These are phyloP conservation scores for Actinia tenebrosa DNA, from an alignment of 64 coral and sea anemone genomes.

Conservation along the genomic window DNA sequence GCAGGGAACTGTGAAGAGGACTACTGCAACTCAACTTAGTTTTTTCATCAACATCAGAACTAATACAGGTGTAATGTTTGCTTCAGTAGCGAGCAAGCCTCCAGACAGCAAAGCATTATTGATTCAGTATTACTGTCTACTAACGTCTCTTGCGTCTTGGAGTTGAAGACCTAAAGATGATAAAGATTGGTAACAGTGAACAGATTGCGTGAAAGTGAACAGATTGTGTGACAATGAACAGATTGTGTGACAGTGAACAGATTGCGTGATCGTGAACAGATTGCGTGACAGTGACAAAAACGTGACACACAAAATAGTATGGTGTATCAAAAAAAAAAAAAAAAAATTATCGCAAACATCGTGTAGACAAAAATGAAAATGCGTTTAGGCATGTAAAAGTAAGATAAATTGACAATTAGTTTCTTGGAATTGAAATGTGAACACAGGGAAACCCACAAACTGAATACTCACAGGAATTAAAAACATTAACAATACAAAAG, in stretches of 20 bases:
- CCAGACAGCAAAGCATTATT: background rate
- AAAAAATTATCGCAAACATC: background rate
- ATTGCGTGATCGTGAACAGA: background rate
- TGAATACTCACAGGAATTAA: background rate
- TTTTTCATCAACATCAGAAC: too few relatives aligned
- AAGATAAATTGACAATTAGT: background rate
- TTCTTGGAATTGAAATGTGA: too few relatives aligned
- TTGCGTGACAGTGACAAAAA: background rate
- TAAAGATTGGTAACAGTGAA: background rate
- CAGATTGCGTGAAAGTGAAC: background rate
- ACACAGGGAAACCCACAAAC: too few relatives aligned
- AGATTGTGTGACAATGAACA: background rate
- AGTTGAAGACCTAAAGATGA: constrained; percentile 2
- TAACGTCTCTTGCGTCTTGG: constrained; percentile 23
- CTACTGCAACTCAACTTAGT: too few relatives aligned
- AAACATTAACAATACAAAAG: background rate
- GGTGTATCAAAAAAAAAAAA: too few relatives aligned
- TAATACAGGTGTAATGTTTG: background rate
- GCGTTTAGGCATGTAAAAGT: too few relatives aligned
- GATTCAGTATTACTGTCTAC: background rate
- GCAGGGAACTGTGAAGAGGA: too few relatives aligned
- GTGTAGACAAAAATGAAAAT: background rate
- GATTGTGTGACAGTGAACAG: background rate
- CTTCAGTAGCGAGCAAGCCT: background rate
- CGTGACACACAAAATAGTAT: background rate